These are phyloP conservation scores for Sitta europaea DNA, from an alignment of 2,113 vertebrate species.

Conservation along the genomic window DNA sequence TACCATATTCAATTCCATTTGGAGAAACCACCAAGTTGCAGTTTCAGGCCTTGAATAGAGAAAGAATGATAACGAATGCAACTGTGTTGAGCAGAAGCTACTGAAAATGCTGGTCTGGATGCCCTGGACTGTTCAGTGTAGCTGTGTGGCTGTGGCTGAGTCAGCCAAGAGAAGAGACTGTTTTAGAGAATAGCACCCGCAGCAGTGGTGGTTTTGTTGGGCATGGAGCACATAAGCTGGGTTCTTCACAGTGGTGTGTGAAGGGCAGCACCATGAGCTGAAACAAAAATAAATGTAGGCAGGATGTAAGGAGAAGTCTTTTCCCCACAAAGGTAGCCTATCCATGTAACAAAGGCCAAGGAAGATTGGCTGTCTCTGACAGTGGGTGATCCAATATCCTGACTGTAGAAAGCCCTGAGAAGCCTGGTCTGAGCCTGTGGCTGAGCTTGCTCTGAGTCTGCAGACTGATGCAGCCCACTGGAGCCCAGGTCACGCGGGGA, in stretches of 20 bases:
- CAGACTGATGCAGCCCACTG: no score
- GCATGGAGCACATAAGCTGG: neutral
- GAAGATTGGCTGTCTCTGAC: neutral
- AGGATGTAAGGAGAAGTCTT: neutral
- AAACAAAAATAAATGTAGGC: neutral
- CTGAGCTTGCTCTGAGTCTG: neutral
- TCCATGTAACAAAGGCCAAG: neutral
- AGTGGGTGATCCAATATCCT: accelerated
- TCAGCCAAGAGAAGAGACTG: neutral
- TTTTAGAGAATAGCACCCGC: neutral
- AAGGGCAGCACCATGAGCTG: neutral
- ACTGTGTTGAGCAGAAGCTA: neutral
- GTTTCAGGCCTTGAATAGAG: neutral
- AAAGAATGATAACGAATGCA: neutral
- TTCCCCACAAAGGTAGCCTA: neutral
- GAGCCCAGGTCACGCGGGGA: no score
- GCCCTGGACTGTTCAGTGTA: neutral
- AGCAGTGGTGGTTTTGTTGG: neutral
- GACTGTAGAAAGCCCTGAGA: neutral
- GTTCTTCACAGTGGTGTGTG: neutral
- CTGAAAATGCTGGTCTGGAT: neutral
- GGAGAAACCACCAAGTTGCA: neutral
- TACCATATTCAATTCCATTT: neutral
- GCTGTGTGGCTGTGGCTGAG: neutral
- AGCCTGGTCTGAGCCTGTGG: neutral